A percentile compares a stretch with the other conserved stretches of the same genome.
Conservation (phyloP, 1,140 invertebrate genomes). For the Chionoecetes opilio region DNA sequence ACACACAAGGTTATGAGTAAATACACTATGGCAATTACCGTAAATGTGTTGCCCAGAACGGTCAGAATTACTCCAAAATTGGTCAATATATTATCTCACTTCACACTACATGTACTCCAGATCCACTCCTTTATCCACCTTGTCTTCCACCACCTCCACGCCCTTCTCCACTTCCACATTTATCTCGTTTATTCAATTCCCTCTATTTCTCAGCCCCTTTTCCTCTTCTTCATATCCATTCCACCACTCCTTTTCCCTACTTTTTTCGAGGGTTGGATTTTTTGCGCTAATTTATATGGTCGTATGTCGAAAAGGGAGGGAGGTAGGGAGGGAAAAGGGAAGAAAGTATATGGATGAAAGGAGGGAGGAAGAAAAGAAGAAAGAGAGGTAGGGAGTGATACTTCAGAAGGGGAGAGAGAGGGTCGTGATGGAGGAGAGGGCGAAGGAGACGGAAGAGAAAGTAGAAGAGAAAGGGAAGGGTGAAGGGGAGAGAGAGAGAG, state of each 20-base stretch:
- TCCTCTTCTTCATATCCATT: neutral
- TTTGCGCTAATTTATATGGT: neutral
- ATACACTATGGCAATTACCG: slow-evolving; percentile 4
- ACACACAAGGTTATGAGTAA: neutral
- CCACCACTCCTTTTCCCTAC: too few relatives aligned
- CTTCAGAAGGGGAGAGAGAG: neutral
- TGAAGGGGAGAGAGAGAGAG: neutral
- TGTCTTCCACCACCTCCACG: neutral
- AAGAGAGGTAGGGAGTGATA: too few relatives aligned
- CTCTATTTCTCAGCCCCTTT: too few relatives aligned
- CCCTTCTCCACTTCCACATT: neutral
- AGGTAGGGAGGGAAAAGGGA: too few relatives aligned
- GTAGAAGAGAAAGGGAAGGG: neutral
- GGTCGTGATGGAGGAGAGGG: neutral
- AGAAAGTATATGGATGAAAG: too few relatives aligned
- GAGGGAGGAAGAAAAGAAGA: too few relatives aligned
- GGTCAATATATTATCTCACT: neutral
- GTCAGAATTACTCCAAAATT: neutral
- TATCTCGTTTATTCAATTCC: too few relatives aligned
- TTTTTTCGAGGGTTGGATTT: neutral
- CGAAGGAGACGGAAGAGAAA: neutral
- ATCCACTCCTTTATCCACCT: neutral
- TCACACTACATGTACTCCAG: neutral
- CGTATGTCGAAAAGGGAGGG: too few relatives aligned
- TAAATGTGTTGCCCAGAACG: neutral